Conservation (phyloP, 2,797 vertebrate genomes). For the Melanotaenia maccullochi region DNA sequence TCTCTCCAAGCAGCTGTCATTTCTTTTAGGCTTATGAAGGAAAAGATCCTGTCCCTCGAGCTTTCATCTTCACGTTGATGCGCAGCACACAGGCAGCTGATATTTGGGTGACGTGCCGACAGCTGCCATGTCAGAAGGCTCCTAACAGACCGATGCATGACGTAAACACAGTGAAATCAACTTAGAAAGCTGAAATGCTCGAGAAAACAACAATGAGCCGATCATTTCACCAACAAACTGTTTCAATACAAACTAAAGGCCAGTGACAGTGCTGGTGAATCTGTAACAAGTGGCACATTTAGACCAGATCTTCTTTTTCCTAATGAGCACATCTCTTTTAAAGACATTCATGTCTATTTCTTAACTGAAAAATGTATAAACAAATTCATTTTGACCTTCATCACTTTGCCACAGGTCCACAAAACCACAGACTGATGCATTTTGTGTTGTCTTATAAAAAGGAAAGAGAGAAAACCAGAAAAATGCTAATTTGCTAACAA, state of each 20-base stretch:
- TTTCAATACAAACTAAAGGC: not conserved
- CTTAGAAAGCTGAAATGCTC: conserved; percentile 22
- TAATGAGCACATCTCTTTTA: conserved; percentile 4
- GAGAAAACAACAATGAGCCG: conserved; percentile 7
- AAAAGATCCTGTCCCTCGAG: conserved; percentile 54
- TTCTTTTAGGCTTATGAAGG: conserved; percentile 52
- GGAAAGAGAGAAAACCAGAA: not conserved
- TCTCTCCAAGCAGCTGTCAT: conserved; percentile 50
- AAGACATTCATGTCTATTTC: conserved; percentile 8
- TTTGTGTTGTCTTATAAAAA: not conserved
- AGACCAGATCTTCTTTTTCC: not conserved
- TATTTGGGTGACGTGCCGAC: conserved; percentile 53
- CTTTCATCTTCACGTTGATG: conserved; percentile 62
- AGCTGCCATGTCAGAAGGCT: conserved; percentile 45
- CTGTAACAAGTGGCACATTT: not conserved
- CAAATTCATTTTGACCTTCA: conserved; percentile 7
- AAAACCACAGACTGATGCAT: not conserved
- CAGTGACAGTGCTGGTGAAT: not conserved
- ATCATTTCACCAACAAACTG: conserved; percentile 8
- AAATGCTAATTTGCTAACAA: not conserved
- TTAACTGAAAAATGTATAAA: conserved; percentile 2
- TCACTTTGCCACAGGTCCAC: not conserved
- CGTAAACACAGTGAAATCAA: conserved; percentile 60
- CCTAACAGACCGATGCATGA: conserved; percentile 48
- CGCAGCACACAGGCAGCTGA: conserved; percentile 49